Percentiles rank a stretch among this genome's conserved stretches.
These are phyloP conservation scores for Masticophis lateralis DNA, from an alignment of 2,797 vertebrate species.

Conservation along the genomic window DNA sequence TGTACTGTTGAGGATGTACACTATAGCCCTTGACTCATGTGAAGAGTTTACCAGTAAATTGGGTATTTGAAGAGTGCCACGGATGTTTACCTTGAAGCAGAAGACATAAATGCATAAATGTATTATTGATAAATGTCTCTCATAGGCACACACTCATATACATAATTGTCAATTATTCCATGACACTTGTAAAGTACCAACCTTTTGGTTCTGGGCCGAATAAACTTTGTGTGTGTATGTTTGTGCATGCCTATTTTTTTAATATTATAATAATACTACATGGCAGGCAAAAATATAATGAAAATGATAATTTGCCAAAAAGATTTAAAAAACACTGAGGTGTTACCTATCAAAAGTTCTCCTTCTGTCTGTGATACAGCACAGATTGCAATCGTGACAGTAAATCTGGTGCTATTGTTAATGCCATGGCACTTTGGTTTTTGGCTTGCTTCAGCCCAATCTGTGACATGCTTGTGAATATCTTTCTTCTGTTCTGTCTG, in stretches of 20 bases:
- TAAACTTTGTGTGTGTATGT: conserved; percentile 54
- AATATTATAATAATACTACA: conserved; percentile 79
- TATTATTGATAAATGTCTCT: conserved; percentile 1
- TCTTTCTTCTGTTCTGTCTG: conserved; percentile 86
- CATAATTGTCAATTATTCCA: conserved; percentile 33
- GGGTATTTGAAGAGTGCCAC: background rate
- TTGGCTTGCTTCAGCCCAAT: conserved; percentile 87
- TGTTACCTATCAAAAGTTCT: conserved; percentile 88
- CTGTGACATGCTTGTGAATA: conserved; percentile 88
- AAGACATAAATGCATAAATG: too few relatives aligned
- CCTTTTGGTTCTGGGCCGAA: conserved; percentile 66
- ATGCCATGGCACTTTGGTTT: conserved; percentile 87
- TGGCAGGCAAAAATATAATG: conserved; percentile 85
- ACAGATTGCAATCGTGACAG: conserved; percentile 90
- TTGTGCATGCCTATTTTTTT: conserved; percentile 43
- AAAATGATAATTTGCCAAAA: conserved; percentile 87
- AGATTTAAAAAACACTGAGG: conserved; percentile 83
- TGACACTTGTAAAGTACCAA: conserved; percentile 47
- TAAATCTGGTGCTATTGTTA: conserved; percentile 89
- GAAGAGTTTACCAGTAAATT: background rate
- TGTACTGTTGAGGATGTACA: background rate
- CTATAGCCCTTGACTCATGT: background rate
- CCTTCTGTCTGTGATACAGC: conserved; percentile 85
- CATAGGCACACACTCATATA: background rate
- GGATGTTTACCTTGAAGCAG: background rate